Conservation (phyloP, 2,113 vertebrate species). For the Chaenogobius annularis region DNA sequence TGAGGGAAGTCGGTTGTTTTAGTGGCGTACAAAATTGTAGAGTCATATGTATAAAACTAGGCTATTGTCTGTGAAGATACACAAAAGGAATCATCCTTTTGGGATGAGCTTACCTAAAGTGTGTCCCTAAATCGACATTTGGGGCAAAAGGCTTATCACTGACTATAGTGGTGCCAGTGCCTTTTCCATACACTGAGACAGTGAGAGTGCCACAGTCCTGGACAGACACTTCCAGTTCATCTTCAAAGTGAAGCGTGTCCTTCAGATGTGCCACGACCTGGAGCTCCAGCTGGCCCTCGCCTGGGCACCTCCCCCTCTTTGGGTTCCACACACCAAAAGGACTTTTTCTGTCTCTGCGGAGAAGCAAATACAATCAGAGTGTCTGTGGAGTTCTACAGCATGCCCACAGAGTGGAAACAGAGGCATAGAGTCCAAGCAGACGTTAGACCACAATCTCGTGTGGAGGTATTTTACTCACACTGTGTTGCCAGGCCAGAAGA, state of each 20-base stretch:
- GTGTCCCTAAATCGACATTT: constrained; percentile 79
- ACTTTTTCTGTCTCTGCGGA: constrained; percentile 68
- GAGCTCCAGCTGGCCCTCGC: constrained; percentile 68
- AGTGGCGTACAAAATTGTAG: no score
- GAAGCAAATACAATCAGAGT: constrained; percentile 22
- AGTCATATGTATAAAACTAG: no score
- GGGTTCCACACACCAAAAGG: constrained; percentile 80
- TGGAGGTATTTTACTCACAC: constrained; percentile 13
- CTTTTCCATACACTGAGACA: constrained; percentile 75
- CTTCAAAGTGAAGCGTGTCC: constrained; percentile 66
- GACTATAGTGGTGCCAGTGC: constrained; percentile 84
- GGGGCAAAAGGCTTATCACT: constrained; percentile 80
- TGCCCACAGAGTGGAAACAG: background rate
- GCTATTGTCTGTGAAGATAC: no score
- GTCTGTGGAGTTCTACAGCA: constrained; percentile 2
- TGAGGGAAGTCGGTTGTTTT: no score
- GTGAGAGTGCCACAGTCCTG: constrained; percentile 66
- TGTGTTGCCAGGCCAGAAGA: constrained; percentile 2
- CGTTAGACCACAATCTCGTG: constrained; percentile 14
- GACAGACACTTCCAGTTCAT: constrained; percentile 75
- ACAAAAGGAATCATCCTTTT: background rate
- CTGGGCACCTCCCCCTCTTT: constrained; percentile 75
- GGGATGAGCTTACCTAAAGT: constrained; percentile 80
- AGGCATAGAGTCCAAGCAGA: background rate
- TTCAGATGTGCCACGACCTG: constrained; percentile 72